Percentiles rank a stretch among this genome's conserved stretches.
These are phyloP conservation scores for Eupithecia centaureata DNA, from an alignment of 2,888 invertebrate genomes.

Conservation along the genomic window DNA sequence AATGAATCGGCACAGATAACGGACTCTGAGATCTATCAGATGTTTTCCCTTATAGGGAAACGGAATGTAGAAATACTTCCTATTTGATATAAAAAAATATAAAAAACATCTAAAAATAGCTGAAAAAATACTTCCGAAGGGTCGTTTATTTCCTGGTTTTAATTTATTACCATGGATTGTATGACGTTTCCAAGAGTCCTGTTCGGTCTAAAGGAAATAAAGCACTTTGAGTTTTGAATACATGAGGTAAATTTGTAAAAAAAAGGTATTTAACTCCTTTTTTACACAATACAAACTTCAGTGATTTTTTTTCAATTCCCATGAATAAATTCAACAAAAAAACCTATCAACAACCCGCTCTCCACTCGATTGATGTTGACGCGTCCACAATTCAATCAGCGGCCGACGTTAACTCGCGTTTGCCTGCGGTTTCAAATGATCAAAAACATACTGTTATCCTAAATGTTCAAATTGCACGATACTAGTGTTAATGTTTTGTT, in stretches of 20 bases:
- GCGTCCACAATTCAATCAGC: neutral
- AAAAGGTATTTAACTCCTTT: no score
- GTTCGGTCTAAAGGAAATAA: no score
- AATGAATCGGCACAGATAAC: conserved; percentile 28
- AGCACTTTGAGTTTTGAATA: no score
- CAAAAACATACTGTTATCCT: neutral
- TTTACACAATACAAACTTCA: no score
- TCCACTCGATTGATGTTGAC: neutral
- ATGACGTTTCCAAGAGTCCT: no score
- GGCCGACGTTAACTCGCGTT: neutral
- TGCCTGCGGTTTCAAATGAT: neutral
- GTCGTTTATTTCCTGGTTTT: no score
- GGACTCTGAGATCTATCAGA: conserved; percentile 7
- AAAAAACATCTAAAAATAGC: no score
- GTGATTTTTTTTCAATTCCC: no score
- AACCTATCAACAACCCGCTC: neutral
- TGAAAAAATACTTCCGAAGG: no score
- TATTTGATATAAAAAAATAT: neutral
- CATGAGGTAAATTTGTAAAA: no score
- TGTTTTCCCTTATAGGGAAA: conserved; percentile 7
- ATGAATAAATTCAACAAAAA: no score
- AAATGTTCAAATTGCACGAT: neutral
- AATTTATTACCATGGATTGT: no score
- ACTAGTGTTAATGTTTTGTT: conserved; percentile 1
- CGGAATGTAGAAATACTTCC: neutral